Base-by-base conservation (phyloP, 2,797 vertebrate genomes). In the Pristis pectinata region DNA sequence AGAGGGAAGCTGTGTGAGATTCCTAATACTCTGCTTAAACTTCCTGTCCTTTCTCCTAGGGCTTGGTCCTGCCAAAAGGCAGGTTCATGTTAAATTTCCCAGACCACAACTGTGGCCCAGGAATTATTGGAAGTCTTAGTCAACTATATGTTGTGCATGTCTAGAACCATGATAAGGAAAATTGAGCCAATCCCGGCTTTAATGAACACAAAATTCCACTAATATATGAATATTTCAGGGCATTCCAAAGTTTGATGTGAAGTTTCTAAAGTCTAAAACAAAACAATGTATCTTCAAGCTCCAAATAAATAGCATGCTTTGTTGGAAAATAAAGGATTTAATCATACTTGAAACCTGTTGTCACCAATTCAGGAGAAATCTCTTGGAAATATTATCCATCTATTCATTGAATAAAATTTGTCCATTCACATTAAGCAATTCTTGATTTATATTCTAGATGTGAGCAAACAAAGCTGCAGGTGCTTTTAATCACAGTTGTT, bases 401-500 rank as follows among this genome's bases (percentile, higher is more conserved):
- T 85, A 53, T 37, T 91, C 17, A 37, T 22, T 59, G 59, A 30
- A 61, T 37, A 61, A 61, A 27, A 64, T 59, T 37, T 24, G 17
- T 64, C 34, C 61, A 91, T 91, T 91, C 61, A 10, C 87, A 61
- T 22, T 64, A 41, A 91, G n/a, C 87, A 91, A 91, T 64, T 64
- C 59, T 41, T 67, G 59, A 67, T 91, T 91, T 67, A 67, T 67
- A 61, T 67, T 91, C 17, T 10, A 24, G 64, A 91, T 41, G 3
- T 4, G 34, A 22, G 24, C 59, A 91, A 91, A 91, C 34, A 15
- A 91, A 41, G 8, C 19, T n/a, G 24, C 59, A 91, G 19, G n/a
- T 91, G 87, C n/a, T 91, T 64, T 91, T 64, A 91, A 91, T 67
- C 59, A 64, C 59, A 91, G 17, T 24, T 91, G 59, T 91, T 67